Evolutionary conservation across 1,140 invertebrate species (phyloP).

Genomic region (Liolophura sinensis): DNA sequence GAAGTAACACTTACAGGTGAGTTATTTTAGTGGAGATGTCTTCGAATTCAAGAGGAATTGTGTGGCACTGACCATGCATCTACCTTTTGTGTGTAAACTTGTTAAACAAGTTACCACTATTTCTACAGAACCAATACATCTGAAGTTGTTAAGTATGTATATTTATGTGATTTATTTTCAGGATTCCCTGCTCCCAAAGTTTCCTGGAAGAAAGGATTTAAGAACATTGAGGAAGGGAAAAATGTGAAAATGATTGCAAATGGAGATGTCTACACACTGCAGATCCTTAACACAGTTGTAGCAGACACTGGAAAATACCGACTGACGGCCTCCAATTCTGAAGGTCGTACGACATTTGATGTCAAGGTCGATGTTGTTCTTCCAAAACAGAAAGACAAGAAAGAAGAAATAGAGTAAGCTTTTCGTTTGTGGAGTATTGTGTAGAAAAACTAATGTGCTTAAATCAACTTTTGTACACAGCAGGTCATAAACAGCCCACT

Average conservation of each 20-base stretch:
- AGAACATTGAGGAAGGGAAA: conserved; percentile 39
- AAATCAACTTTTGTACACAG: too few relatives aligned
- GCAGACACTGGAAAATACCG: conserved; percentile 44
- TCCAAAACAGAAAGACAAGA: conserved; percentile 8
- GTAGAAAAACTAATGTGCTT: too few relatives aligned
- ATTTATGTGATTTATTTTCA: conserved; percentile 16
- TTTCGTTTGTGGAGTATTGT: too few relatives aligned
- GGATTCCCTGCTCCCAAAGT: conserved; percentile 51
- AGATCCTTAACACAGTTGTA: conserved; percentile 27
- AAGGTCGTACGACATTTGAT: conserved; percentile 31
- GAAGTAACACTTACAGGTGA: conserved; percentile 15
- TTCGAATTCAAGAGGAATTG: too few relatives aligned
- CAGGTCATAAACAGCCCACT: too few relatives aligned
- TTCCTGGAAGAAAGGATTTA: conserved; percentile 42
- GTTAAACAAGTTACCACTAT: background rate
- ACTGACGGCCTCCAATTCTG: conserved; percentile 39
- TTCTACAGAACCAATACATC: background rate
- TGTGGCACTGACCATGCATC: too few relatives aligned
- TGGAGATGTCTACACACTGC: conserved; percentile 30
- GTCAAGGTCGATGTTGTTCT: conserved; percentile 29
- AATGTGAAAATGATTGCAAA: conserved; percentile 26
- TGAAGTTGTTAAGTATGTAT: background rate
- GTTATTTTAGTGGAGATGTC: too few relatives aligned
- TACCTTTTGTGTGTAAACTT: background rate
- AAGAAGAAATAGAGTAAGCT: conserved; percentile 4